These are phyloP conservation scores for Heliconius congener DNA, from an alignment of 1,140 invertebrate species.

Conservation along the genomic window DNA sequence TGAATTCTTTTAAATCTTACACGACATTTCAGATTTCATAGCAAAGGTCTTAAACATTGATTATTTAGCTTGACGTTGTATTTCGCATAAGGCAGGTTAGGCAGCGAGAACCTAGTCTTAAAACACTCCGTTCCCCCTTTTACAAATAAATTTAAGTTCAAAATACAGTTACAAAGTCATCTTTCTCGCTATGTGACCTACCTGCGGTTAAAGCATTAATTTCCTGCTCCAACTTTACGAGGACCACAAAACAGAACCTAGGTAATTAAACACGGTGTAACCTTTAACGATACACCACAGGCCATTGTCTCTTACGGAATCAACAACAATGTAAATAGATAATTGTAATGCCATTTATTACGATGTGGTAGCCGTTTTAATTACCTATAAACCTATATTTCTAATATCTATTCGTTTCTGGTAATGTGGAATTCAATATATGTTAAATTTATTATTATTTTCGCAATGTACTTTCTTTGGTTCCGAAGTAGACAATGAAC, in stretches of 20 bases:
- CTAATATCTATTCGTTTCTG: neutral
- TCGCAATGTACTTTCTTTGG: too few species aligned
- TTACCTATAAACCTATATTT: constrained; percentile 25
- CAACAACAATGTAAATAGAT: constrained; percentile 54
- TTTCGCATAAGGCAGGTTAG: too few species aligned
- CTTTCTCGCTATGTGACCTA: constrained; percentile 56
- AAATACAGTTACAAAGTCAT: constrained; percentile 47
- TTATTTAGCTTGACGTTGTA: too few species aligned
- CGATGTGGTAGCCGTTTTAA: constrained; percentile 20
- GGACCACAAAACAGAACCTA: constrained; percentile 57
- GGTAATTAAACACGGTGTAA: constrained; percentile 71
- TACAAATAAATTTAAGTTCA: too few species aligned
- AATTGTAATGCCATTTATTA: constrained; percentile 32
- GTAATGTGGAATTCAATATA: neutral
- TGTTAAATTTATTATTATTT: too few species aligned
- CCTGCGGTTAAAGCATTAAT: constrained; percentile 69
- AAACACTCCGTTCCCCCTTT: too few species aligned
- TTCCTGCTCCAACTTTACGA: constrained; percentile 66
- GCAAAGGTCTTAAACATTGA: too few species aligned
- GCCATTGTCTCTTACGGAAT: constrained; percentile 64
- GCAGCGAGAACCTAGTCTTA: too few species aligned
- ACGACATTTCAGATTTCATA: too few species aligned
- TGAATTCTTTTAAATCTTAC: too few species aligned
- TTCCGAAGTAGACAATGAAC: too few species aligned
- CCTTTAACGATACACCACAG: constrained; percentile 63